phyloP scores from a whole-genome alignment of 2,113 vertebrate species.

The Pygoscelis antarcticus region DNA sequence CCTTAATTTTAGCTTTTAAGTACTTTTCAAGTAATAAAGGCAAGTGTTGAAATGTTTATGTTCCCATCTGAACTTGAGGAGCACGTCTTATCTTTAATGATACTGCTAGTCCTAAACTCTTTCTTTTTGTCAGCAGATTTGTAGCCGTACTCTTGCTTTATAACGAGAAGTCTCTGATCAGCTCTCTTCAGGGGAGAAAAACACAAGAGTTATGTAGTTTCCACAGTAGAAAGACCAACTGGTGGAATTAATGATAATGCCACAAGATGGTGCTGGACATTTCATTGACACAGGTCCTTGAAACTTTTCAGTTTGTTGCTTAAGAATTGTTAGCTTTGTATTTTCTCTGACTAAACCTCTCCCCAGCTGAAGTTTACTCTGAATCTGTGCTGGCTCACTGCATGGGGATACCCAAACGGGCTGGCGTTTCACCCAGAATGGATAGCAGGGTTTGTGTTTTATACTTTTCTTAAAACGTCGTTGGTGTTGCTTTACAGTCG shows the following conservation, averaged over 20 bases:
- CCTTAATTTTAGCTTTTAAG: neutral
- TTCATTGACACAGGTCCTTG: neutral
- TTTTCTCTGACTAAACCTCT: neutral
- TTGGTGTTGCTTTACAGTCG: neutral
- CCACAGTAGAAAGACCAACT: neutral
- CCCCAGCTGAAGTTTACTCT: neutral
- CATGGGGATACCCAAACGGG: neutral
- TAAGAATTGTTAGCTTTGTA: neutral
- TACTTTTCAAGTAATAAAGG: neutral
- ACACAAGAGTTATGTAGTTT: neutral
- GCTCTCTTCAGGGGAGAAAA: neutral
- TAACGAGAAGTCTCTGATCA: neutral
- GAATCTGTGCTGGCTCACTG: neutral
- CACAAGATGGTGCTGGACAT: constrained; percentile 56
- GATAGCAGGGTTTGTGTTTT: neutral
- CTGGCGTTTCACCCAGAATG: neutral
- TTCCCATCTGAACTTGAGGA: neutral
- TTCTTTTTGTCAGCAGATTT: neutral
- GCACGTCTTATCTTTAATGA: neutral
- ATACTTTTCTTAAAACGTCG: neutral
- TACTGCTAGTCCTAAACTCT: neutral
- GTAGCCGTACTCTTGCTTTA: neutral
- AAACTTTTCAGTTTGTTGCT: neutral
- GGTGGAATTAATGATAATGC: neutral
- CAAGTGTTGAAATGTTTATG: neutral